phyloP scores from a whole-genome alignment of 2,113 vertebrate genomes.

The Perca fluviatilis region DNA sequence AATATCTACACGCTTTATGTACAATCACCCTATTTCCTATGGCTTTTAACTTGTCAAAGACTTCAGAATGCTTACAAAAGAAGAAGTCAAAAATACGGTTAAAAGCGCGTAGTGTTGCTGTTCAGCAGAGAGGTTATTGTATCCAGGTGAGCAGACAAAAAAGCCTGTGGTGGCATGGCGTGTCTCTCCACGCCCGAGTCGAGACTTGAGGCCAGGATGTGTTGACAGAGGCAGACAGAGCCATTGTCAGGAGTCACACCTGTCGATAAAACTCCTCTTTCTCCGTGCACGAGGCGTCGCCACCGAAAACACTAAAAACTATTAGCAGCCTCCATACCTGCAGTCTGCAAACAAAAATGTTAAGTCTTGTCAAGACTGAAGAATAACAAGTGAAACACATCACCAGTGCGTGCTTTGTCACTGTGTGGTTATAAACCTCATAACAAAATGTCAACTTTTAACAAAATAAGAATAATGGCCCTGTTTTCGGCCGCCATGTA shows the following conservation, averaged over 20 bases:
- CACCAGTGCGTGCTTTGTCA: not conserved
- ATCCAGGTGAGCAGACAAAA: conserved; percentile 81
- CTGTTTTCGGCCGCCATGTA: not conserved
- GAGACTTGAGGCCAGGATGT: conserved; percentile 49
- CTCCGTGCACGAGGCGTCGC: conserved; percentile 9
- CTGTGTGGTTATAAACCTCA: not conserved
- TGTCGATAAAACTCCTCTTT: conserved; percentile 66
- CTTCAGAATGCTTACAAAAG: not conserved
- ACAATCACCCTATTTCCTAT: not conserved
- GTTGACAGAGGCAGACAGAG: conserved; percentile 76
- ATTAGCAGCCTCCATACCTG: conserved; percentile 10
- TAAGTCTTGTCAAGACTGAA: not conserved
- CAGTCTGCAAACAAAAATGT: conserved; percentile 7
- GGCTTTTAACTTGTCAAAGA: conserved; percentile 14
- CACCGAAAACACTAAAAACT: conserved; percentile 28
- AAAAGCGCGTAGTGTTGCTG: conserved; percentile 9
- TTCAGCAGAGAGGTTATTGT: conserved; percentile 58
- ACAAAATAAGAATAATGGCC: not conserved
- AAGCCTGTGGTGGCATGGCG: conserved; percentile 50
- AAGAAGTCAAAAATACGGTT: not conserved
- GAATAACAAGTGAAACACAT: conserved; percentile 1
- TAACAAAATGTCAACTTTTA: not conserved
- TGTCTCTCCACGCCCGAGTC: conserved; percentile 68
- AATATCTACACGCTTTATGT: not conserved
- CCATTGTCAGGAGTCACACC: conserved; percentile 81